These are phyloP conservation scores for Chloroceryle aenea DNA, from an alignment of 2,113 vertebrate genomes.

Conservation along the genomic window DNA sequence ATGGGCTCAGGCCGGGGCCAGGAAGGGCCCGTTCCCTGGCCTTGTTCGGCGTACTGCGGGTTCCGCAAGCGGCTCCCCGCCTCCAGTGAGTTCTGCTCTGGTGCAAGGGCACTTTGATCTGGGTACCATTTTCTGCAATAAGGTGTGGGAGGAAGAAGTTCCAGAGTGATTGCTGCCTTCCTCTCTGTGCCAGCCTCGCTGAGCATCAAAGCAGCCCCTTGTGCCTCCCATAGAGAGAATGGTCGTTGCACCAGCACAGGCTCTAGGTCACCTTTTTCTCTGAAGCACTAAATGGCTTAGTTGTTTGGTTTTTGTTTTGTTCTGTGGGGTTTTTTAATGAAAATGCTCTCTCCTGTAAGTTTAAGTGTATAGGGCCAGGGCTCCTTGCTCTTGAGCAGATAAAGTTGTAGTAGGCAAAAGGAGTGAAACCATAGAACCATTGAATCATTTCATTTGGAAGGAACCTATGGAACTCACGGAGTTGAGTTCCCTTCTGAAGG, in stretches of 20 bases:
- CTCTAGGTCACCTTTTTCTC: neutral
- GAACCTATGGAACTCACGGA: neutral
- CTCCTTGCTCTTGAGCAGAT: neutral
- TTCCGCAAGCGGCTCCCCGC: accelerated
- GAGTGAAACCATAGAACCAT: accelerated
- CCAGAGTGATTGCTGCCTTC: neutral
- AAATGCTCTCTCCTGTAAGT: neutral
- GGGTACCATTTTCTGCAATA: neutral
- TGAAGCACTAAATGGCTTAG: neutral
- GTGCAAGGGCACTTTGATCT: accelerated
- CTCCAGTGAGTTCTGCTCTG: neutral
- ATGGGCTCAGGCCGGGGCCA: accelerated
- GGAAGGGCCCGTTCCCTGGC: neutral
- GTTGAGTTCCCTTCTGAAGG: neutral
- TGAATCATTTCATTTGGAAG: neutral
- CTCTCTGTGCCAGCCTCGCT: neutral
- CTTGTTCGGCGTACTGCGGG: accelerated
- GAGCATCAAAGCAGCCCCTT: neutral
- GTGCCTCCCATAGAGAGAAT: neutral
- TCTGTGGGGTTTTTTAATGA: neutral
- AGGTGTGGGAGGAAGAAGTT: neutral
- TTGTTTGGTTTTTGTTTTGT: neutral
- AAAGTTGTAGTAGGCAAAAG: neutral
- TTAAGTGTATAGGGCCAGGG: neutral
- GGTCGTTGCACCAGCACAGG: neutral